These are phyloP conservation scores for Triplophysa bombifrons DNA, from an alignment of 2,797 vertebrate genomes.

Conservation along the genomic window DNA sequence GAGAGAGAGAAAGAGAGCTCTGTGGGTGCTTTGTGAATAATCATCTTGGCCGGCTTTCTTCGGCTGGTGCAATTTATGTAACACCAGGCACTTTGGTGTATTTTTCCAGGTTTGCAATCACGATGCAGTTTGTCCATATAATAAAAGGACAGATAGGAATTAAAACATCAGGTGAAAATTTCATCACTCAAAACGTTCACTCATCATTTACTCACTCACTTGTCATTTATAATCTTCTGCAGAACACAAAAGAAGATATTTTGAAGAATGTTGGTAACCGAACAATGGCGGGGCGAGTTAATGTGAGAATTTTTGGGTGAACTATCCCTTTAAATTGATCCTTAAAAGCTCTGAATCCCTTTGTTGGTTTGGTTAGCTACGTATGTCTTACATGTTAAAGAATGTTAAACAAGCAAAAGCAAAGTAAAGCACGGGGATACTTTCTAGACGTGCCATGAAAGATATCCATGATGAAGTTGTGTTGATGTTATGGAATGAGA, in stretches of 20 bases:
- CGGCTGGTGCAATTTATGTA: slow-evolving; percentile 38
- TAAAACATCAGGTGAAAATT: no score
- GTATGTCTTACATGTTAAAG: background rate
- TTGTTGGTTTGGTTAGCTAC: background rate
- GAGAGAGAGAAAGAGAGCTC: slow-evolving; percentile 17
- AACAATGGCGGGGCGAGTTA: no score
- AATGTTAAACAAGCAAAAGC: background rate
- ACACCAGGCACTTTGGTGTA: background rate
- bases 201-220: no score
- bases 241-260: no score
- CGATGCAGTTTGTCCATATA: background rate
- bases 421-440: background rate
- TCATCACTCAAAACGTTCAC: no score
- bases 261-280: no score
- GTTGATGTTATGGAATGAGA: background rate
- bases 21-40: slow-evolving; percentile 49
- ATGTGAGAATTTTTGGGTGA: no score
- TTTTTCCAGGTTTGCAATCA: slow-evolving; percentile 28
- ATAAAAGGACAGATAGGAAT: background rate
- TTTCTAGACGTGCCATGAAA: background rate
- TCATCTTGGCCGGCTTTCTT: slow-evolving; percentile 38
- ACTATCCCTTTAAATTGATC: no score
- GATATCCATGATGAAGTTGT: background rate
- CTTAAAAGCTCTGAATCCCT: background rate
- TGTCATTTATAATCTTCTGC: no score